These are phyloP conservation scores for Drosophila parabipectinata DNA, from an alignment of 1,140 invertebrate genomes.

Conservation along the genomic window DNA sequence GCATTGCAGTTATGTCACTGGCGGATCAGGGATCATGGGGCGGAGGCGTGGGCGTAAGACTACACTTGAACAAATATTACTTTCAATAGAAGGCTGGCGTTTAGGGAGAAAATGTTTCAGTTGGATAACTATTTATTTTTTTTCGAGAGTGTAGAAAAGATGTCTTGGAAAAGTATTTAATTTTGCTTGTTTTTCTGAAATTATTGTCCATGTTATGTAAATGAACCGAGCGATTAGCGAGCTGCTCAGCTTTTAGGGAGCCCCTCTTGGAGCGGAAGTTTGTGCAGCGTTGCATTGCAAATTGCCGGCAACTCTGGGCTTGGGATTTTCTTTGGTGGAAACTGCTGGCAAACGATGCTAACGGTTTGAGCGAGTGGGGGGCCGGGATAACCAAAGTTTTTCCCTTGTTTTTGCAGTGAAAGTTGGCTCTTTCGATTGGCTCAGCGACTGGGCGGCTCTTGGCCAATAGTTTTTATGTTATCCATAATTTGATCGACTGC, in stretches of 20 bases:
- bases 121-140: not conserved
- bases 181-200: conserved; percentile 19
- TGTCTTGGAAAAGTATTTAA: not conserved
- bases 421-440: conserved; percentile 55
- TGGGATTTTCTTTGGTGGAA: conserved; percentile 37
- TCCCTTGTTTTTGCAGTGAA: conserved; percentile 54
- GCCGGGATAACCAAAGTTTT: conserved; percentile 36
- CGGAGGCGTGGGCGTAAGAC: conserved; percentile 16
- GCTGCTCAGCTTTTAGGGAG: conserved; percentile 13
- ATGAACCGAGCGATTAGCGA: conserved; percentile 19
- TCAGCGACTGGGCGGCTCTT: conserved; percentile 23
- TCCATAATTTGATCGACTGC: conserved; percentile 14
- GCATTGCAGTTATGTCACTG: conserved; percentile 68
- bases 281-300: conserved; percentile 79
- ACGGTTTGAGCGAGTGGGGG: conserved; percentile 14
- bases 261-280: conserved; percentile 52
- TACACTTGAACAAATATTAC: not conserved
- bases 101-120: not conserved
- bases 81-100: too few relatives aligned
- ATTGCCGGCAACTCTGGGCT: conserved; percentile 37
- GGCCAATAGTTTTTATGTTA: conserved; percentile 15
- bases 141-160: not conserved
- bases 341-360: conserved; percentile 33
- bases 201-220: conserved; percentile 53
- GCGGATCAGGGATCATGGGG: conserved; percentile 3